Evolutionary conservation across 1,140 invertebrate species (phyloP).

Genomic region (Bombus consobrinus): DNA sequence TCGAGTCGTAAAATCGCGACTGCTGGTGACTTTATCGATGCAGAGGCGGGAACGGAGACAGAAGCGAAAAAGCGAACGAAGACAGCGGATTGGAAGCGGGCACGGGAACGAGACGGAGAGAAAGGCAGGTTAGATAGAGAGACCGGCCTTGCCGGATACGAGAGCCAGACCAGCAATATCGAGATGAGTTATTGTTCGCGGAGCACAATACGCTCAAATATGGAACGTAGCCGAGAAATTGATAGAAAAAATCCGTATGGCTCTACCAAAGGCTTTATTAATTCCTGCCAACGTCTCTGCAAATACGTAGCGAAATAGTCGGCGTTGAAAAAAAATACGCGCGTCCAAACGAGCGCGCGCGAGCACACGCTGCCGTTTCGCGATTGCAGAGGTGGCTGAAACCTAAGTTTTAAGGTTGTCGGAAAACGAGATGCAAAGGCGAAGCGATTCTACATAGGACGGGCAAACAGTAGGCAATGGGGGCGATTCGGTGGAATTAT

Average conservation of each 20-base stretch:
- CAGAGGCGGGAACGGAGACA: background rate
- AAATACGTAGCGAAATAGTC: background rate
- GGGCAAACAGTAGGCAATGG: background rate
- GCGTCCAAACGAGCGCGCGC: background rate
- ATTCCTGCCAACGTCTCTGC: slow-evolving; percentile 56
- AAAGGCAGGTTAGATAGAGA: slow-evolving; percentile 14
- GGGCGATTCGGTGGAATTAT: background rate
- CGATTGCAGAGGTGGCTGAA: background rate
- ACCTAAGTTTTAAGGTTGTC: too few species aligned
- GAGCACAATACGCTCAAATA: slow-evolving; percentile 77
- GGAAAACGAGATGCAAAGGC: background rate
- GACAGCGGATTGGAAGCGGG: background rate
- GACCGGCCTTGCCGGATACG: slow-evolving; percentile 54
- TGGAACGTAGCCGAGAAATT: slow-evolving; percentile 74
- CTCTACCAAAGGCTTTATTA: slow-evolving; percentile 67
- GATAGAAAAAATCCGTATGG: slow-evolving; percentile 71
- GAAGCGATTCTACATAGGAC: background rate
- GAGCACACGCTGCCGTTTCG: background rate
- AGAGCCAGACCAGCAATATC: slow-evolving; percentile 73
- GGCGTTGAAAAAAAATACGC: background rate
- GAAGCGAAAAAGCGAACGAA: background rate
- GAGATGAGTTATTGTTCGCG: slow-evolving; percentile 77
- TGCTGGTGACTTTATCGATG: slow-evolving; percentile 58
- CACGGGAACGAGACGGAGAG: background rate
- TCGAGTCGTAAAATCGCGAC: slow-evolving; percentile 61